Conservation (phyloP, 2,797 vertebrate species). For the Sciaenops ocellatus region DNA sequence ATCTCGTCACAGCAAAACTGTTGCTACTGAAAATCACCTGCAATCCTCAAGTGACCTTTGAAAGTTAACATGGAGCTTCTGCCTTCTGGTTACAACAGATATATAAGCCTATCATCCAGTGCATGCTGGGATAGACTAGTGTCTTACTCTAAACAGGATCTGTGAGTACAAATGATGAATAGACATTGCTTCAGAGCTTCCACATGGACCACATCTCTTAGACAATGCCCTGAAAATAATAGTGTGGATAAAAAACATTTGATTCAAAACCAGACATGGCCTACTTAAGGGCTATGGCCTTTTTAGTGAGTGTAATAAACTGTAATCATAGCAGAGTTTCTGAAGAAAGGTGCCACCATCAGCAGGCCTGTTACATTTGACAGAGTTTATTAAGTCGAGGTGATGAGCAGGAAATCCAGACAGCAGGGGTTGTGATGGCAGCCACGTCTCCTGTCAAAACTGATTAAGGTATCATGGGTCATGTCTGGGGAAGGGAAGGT, state of each 20-base stretch:
- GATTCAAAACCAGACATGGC: background rate
- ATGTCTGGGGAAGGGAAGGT: conserved; percentile 3
- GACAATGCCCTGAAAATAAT: background rate
- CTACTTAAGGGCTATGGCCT: background rate
- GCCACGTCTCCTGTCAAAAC: conserved; percentile 60
- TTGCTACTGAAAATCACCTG: background rate
- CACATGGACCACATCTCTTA: background rate
- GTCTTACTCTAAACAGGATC: background rate
- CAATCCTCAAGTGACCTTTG: conserved; percentile 24
- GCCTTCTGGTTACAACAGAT: too few species aligned
- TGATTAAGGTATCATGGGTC: conserved; percentile 60
- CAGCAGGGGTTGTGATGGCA: conserved; percentile 55
- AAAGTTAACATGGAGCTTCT: background rate
- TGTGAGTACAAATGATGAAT: background rate
- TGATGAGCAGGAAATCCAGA: conserved; percentile 62
- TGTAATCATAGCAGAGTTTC: background rate
- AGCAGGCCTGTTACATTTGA: conserved; percentile 47
- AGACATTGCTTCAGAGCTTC: background rate
- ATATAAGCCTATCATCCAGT: background rate
- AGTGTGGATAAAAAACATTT: background rate
- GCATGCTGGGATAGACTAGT: background rate
- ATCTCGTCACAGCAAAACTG: conserved; percentile 14
- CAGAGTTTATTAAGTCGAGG: conserved; percentile 60
- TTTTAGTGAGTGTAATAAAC: background rate
- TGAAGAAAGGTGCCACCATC: conserved; percentile 22